These are phyloP conservation scores for Mionectes macconnelli DNA, from an alignment of 2,113 vertebrate genomes.

Conservation along the genomic window DNA sequence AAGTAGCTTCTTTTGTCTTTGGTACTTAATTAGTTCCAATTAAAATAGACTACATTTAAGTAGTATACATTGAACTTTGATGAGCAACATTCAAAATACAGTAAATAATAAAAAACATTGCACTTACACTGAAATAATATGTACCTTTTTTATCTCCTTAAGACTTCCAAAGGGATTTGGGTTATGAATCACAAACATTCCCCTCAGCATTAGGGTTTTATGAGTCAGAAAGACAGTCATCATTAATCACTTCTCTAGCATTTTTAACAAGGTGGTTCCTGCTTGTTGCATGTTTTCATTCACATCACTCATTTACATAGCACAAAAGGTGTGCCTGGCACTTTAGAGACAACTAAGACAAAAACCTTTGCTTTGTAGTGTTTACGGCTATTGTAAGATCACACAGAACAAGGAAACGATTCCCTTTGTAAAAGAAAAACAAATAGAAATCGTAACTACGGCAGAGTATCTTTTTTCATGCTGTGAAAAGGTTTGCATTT, in stretches of 20 bases:
- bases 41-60: neutral
- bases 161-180: constrained; percentile 1
- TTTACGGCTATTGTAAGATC: neutral
- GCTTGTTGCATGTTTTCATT: constrained; percentile 26
- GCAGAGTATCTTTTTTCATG: neutral
- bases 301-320: constrained; percentile 2
- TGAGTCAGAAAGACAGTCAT: constrained; percentile 39
- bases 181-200: constrained; percentile 31
- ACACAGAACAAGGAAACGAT: neutral
- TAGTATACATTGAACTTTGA: neutral
- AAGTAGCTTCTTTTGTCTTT: neutral
- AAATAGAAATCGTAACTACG: neutral
- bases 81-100: neutral
- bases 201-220: constrained; percentile 8
- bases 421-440: neutral
- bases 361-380: neutral
- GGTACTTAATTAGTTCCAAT: constrained; percentile 3
- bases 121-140: neutral
- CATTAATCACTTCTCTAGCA: constrained; percentile 42
- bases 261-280: constrained; percentile 47
- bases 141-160: neutral
- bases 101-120: neutral
- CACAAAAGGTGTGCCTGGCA: neutral
- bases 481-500: neutral
- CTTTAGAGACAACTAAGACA: neutral